Conservation (phyloP, 2,888 invertebrate species). For the Melipona beecheii region DNA sequence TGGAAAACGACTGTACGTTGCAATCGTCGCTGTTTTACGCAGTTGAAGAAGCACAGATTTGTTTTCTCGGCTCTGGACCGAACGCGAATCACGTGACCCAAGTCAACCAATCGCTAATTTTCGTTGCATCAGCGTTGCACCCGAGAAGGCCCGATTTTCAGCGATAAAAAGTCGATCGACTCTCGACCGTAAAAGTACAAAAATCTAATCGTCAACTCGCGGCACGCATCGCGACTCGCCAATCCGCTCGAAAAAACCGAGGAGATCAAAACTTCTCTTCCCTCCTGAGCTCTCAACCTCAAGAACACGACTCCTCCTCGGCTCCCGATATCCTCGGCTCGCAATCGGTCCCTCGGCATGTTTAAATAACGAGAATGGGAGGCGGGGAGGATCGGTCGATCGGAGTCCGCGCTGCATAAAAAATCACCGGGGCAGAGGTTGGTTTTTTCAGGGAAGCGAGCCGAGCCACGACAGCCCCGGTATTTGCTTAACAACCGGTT, state of each 20-base stretch:
- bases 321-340: not conserved
- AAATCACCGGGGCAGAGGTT: constrained; percentile 46
- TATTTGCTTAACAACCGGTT: constrained; percentile 64
- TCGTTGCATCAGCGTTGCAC: too few relatives aligned
- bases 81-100: too few relatives aligned
- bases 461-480: constrained; percentile 33
- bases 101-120: too few relatives aligned
- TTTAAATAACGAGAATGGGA: not conserved
- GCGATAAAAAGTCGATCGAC: too few relatives aligned
- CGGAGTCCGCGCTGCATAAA: constrained; percentile 38
- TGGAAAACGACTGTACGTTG: too few relatives aligned
- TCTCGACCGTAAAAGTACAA: too few relatives aligned
- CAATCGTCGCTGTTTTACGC: not conserved
- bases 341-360: not conserved
- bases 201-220: too few relatives aligned
- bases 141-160: too few relatives aligned
- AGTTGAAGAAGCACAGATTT: not conserved
- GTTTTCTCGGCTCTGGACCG: too few relatives aligned
- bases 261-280: not conserved
- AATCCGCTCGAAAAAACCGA: not conserved
- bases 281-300: too few relatives aligned
- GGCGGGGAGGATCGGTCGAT: not conserved
- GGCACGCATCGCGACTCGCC: too few relatives aligned
- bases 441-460: constrained; percentile 44
- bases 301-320: not conserved